Conservation (phyloP, 2,888 invertebrate species). For the Eupithecia inturbata region DNA sequence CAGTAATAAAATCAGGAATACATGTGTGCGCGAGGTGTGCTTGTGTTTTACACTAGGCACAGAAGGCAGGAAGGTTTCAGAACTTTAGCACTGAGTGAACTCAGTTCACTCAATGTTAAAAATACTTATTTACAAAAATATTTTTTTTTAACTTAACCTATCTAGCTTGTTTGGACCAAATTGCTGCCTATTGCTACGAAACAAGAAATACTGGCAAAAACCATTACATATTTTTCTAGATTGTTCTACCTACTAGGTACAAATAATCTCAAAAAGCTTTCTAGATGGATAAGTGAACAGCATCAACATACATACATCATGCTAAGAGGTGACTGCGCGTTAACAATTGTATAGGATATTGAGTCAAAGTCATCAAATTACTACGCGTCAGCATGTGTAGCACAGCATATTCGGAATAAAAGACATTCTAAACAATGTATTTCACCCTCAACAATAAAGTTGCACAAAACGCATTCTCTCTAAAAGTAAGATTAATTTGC, state of each 20-base stretch:
- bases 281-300: neutral
- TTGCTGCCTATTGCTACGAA: neutral
- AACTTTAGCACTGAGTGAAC: too few species aligned
- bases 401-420: neutral
- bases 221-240: neutral
- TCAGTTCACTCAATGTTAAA: too few species aligned
- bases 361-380: neutral
- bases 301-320: neutral
- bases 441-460: neutral
- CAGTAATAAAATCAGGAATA: slow-evolving; percentile 25
- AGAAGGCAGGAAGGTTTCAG: neutral
- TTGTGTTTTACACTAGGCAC: neutral
- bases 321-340: neutral
- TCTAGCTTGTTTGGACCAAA: neutral
- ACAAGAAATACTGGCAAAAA: neutral
- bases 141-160: too few species aligned
- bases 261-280: neutral
- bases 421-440: neutral
- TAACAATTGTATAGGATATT: too few species aligned
- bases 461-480: neutral
- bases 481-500: slow-evolving; percentile 19
- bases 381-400: neutral
- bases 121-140: neutral
- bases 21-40: slow-evolving; percentile 2
- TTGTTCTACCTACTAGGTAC: neutral